Evolutionary conservation across 2,113 vertebrate species (phyloP), one percentile per base, ranked within the genome.

Genomic region (Syngnathoides biaculeatus): DNA sequence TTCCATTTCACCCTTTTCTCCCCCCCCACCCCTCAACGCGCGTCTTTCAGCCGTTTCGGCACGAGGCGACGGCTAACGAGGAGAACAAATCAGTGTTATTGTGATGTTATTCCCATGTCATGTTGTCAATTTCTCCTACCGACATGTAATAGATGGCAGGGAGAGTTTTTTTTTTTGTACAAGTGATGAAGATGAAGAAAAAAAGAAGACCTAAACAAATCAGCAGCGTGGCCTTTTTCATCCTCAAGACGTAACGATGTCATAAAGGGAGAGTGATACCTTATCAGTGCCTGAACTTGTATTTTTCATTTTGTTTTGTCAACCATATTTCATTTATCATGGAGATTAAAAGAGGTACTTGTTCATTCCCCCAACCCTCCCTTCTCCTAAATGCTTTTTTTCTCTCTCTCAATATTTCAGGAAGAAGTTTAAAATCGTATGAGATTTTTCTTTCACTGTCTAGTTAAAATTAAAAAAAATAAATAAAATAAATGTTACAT

Each of bases 221-320:
- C 88, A 90, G 90, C 87, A 90, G 88, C 88, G 92, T 93, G 92
- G 92, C 92, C 92, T 93, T 93, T 93, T 91, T 92, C 91, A 92
- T 93, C 92, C 89, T 92, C 90, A 86, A 91, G 90, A 92, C 91
- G 89, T 89, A 89, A 87, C 40, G 86, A 90, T 86, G 88, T 91
- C 90, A 89, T 89, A 82, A 89, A 87, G 84, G 90, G 90, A 92
- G 90, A 91, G 89, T 90, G 91, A 92, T 90, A 88, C 92, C 90
- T 92, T 92, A 90, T 90, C 90, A 92, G 92, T 93, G 92, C 92
- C 92, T 93, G 88, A 92, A 92, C 84, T 90, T 89, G 86, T 90
- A 87, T 89, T 90, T 91, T 90, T 87, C 86, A 85, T 90, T 91
- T 86, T 87, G 81, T 76, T 89, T 89, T 89, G 84, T 87, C 77